These are phyloP conservation scores for Heliconius hortense DNA, from an alignment of 2,888 invertebrate species.

Conservation along the genomic window DNA sequence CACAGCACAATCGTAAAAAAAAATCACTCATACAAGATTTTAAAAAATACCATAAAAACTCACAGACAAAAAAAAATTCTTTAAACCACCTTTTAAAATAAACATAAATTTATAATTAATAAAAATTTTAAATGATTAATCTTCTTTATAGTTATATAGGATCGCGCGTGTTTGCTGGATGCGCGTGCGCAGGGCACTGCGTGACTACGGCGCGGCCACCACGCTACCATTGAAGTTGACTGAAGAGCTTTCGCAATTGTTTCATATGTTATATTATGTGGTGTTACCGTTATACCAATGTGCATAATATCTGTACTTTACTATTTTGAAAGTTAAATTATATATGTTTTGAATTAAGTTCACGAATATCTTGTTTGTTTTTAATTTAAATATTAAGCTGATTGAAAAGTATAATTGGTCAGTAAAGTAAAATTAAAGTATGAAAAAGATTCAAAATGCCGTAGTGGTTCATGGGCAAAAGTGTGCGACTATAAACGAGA, in stretches of 20 bases:
- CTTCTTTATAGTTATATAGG: slow-evolving; percentile 13
- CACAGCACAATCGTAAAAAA: slow-evolving; percentile 29
- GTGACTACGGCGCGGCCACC: slow-evolving; percentile 51
- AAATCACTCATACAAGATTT: not conserved
- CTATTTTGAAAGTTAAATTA: not conserved
- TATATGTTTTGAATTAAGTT: not conserved
- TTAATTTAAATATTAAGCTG: not conserved
- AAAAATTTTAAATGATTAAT: not conserved
- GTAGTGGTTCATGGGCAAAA: no score
- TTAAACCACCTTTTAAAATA: not conserved
- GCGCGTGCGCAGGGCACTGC: slow-evolving; percentile 72
- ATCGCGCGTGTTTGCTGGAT: slow-evolving; percentile 66
- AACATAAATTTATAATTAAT: not conserved
- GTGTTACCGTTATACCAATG: slow-evolving; percentile 45
- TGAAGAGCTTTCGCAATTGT: slow-evolving; percentile 66
- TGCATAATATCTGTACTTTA: slow-evolving; percentile 24
- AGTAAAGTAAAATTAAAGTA: no score
- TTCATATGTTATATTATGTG: slow-evolving; percentile 41
- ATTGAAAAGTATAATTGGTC: no score
- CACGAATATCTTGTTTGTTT: not conserved
- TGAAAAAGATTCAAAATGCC: no score
- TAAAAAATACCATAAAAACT: not conserved
- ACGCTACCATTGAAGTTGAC: slow-evolving; percentile 75
- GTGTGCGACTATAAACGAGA: not conserved
- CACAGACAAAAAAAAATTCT: slow-evolving; percentile 8